Evolutionary conservation across 2,888 invertebrate genomes (phyloP), one percentile per base, ranked within the genome.

Genomic region (Perithous albicinctus): DNA sequence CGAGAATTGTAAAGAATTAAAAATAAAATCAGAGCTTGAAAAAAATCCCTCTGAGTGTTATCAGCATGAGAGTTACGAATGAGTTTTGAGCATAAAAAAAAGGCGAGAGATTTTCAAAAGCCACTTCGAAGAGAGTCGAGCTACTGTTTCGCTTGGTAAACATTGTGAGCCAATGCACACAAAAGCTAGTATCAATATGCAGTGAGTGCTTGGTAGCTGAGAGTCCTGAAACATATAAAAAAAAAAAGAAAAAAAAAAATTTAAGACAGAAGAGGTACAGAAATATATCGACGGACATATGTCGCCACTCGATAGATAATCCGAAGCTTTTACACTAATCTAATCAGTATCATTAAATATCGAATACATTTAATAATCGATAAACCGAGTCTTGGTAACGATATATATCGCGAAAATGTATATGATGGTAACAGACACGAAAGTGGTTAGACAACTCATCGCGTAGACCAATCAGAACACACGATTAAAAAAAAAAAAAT

Each of bases 331-430:
- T 90, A 90, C 87, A 84, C 76, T 86, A 91, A 92, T 92, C 92
- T 92, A 92, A 91, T 92, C 91, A 86, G 87, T 84, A 87, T 91
- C 87, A 89, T 88, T 90, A 88, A 91, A 91, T 90, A 89, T 86
- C 86, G 84, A 88, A 90, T 90, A 88, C 87, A 88, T 90, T 88
- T 88, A 88, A 88, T 87, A 87, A 88, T 88, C 87, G 88, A 91
- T 89, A n/a, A 88, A 41, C 59, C 59, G 70, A 78, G 48, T 66
- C 63, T 63, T 64, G 77, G 69, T 48, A 63, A 64, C 81, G 81
- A 74, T 51, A 38, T 29, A 54, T 35, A 41, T 41, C 29, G 54
- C 54, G 56, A 6, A 59, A 32, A 41, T 73, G 29, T 15, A 12
- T n/a, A n/a, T n/a, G n/a, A 46, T 20, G n/a, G 59, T 66, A 75